Evolutionary conservation across 1,140 invertebrate species (phyloP), one percentile per base, ranked within the genome.

Genomic region (Camponotus pennsylvanicus): DNA sequence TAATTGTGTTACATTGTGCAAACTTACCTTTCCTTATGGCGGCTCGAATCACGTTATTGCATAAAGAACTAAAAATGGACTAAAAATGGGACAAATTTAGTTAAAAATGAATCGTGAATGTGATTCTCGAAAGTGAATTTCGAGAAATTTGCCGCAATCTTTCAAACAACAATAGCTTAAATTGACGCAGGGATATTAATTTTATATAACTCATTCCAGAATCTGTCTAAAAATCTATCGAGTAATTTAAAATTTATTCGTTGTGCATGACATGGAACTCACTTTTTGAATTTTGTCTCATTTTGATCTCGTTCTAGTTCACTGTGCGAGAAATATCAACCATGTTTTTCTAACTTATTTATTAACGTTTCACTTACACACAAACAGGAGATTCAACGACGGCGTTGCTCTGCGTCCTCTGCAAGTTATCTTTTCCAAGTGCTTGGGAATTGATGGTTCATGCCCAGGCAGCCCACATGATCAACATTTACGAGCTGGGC

Each of bases 371-470:
- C 27, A 34, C 75, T 40, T 32, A 8, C 37, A n/a, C 21, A 8
- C 67, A 32, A 73, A 18, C 89, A 93, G 94, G 94, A 78, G 94
- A 95, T 87, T 94, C 95, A 57, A 94, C 96, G 84, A 95, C 96
- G 77, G 95, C 96, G 86, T 95, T 97, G 78, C 94, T 97, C 49
- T 98, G 97, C 94, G 97, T 97, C 71, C 96, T 97, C 92, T 98
- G 97, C 95, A 97, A 97, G 95, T 97, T 97, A 93, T 96, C 97
- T 57, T 98, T 97, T 93, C 95, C 96, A 84, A 97, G 96, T 90
- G 97, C 97, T 57, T 98, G 97, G 97, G 97, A 98, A 94, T 94
- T 98, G 89, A 97, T 98, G 97, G 97, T 97, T 21, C 97, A 97
- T 93, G 97, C 97, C 83, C 97, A 98, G 92, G 97, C 97, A 37